Base-by-base conservation (phyloP, 2,888 invertebrate species). In the Gnatocerus cornutus region DNA sequence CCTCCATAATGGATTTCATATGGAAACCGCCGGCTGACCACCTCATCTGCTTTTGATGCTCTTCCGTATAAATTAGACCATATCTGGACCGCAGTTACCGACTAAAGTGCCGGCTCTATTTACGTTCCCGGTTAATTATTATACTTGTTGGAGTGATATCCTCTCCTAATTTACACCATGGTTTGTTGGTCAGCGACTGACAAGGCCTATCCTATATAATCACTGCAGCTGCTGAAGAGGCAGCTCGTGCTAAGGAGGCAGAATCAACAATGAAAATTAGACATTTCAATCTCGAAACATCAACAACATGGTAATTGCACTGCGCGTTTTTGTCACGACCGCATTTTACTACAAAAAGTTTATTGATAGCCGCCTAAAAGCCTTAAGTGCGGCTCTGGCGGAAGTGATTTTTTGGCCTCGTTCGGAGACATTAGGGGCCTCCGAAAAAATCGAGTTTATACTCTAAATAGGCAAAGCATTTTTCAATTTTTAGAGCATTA, bases 21-120 rank as follows among this genome's bases (percentile, higher is more conserved):
- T 63, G 59, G 50, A 53, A 39, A 59, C 72, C 72, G 37, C 69
- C 45, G 53, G 50, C 68, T 68, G 69, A 71, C 73, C 71, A 63
- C 69, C 53, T 64, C 59, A 68, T 72, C 70, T 72, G 58, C 61
- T 37, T 50, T 45, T 53, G 55, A 52, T 52, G 53, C 61, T 63
- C 55, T 48, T 48, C 58, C 43, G 43, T 69, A 58, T 64, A 64
- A 69, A 69, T 68, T 55, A 48, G 62, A 64, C 43, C 65, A 65
- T 58, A 69, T 66, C 69, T 62, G 55, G 53, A 61, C 61, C 55
- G 55, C 56, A 55, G 48, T 46, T 45, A 58, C 43, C 58, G 21
- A 58, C 64, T 52, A 45, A 56, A 64, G 43, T 64, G 64, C 61
- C 27, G 59, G 30, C 62, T 55, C 61, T 53, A 66, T 69, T 69